Conservation (phyloP, 2,113 vertebrate genomes). For the Amazona guildingii region DNA sequence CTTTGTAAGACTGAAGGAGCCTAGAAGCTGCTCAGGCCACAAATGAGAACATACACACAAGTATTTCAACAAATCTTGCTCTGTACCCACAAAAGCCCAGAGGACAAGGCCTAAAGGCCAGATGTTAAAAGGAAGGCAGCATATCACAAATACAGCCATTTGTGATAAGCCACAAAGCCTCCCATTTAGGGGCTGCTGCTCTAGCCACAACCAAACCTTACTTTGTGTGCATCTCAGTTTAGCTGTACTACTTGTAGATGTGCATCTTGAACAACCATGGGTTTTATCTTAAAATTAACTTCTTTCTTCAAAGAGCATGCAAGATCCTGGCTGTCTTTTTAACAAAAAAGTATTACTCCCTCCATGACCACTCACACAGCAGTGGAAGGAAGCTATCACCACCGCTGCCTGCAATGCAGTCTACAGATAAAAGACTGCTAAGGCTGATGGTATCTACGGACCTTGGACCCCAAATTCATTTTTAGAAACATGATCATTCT, state of each 20-base stretch:
- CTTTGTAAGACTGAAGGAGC: background rate
- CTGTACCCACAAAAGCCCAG: background rate
- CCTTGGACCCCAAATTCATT: background rate
- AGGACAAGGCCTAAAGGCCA: background rate
- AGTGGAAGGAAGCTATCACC: background rate
- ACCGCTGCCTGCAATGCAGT: background rate
- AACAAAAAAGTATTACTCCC: background rate
- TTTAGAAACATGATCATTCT: background rate
- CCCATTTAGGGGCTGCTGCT: background rate
- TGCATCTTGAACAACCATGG: background rate
- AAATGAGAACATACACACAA: background rate
- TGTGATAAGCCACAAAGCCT: fast-evolving
- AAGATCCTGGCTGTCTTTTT: background rate
- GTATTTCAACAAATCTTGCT: background rate
- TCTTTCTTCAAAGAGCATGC: background rate
- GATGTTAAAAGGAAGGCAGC: background rate
- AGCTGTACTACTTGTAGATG: background rate
- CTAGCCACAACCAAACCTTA: background rate
- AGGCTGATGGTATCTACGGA: background rate
- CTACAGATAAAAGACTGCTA: background rate
- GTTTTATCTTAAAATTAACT: background rate
- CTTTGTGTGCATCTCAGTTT: fast-evolving
- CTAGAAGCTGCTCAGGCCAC: background rate
- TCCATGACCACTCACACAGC: background rate
- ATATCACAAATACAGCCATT: background rate